Percentiles rank a stretch among this genome's conserved stretches.
phyloP scores from a whole-genome alignment of 2,888 invertebrate species.

The Zelleria hepariella region DNA sequence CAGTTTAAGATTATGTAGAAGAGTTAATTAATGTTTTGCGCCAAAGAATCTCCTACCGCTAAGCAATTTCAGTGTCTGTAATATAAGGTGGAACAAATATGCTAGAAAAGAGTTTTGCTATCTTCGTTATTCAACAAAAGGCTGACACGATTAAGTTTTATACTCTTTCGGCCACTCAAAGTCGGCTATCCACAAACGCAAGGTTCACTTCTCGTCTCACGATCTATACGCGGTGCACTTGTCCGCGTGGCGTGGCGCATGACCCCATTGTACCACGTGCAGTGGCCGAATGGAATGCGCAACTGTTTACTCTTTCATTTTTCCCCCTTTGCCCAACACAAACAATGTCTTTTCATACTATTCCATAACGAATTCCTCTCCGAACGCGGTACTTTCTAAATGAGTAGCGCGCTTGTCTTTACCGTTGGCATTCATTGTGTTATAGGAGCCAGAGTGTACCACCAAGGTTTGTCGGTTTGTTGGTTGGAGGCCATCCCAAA shows the following conservation, averaged over 20 bases:
- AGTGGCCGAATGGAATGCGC: constrained; percentile 65
- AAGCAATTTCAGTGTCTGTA: too few relatives aligned
- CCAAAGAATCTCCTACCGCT: too few relatives aligned
- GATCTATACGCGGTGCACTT: constrained; percentile 11
- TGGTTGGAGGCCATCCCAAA: too few relatives aligned
- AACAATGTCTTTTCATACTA: constrained; percentile 64
- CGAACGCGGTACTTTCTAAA: constrained; percentile 33
- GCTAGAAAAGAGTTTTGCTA: too few relatives aligned
- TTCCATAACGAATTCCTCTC: constrained; percentile 55
- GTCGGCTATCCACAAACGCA: background rate
- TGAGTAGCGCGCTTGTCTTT: constrained; percentile 16
- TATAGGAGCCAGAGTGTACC: background rate
- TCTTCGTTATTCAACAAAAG: too few relatives aligned
- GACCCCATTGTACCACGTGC: constrained; percentile 68
- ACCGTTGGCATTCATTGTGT: constrained; percentile 30
- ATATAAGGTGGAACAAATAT: too few relatives aligned
- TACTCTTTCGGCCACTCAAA: too few relatives aligned
- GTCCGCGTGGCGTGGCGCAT: constrained; percentile 49
- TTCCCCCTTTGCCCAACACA: constrained; percentile 47
- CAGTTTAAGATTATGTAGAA: too few relatives aligned
- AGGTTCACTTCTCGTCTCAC: background rate
- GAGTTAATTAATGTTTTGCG: too few relatives aligned
- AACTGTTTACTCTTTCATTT: constrained; percentile 68
- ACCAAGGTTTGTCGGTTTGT: too few relatives aligned
- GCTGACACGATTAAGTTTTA: too few relatives aligned